Evolutionary conservation across 2,888 invertebrate genomes (phyloP).

Genomic region (Lypha dubia): DNA sequence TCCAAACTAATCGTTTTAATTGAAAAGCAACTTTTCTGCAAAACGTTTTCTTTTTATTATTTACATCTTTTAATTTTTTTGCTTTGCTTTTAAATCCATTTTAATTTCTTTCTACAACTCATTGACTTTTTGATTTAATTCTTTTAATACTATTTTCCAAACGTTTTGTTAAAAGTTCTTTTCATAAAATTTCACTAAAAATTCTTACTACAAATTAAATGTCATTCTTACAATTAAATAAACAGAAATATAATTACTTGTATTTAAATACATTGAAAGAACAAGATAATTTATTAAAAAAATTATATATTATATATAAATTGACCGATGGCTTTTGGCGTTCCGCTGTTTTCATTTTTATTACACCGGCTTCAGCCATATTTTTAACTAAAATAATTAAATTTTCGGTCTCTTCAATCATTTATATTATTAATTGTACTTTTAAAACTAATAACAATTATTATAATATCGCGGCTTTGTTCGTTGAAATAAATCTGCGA

Average conservation of each 20-base stretch:
- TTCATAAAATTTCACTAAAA: conserved; percentile 36
- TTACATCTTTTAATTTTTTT: conserved; percentile 24
- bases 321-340: conserved; percentile 23
- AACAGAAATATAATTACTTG: conserved; percentile 46
- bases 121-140: conserved; percentile 25
- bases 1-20: conserved; percentile 4
- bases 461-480: conserved; percentile 42
- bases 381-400: conserved; percentile 14
- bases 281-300: conserved; percentile 19
- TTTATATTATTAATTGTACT: conserved; percentile 61
- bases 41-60: conserved; percentile 53
- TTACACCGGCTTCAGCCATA: conserved; percentile 28
- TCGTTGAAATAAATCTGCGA: conserved; percentile 38
- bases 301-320: not conserved
- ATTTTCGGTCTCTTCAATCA: conserved; percentile 31
- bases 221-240: conserved; percentile 35
- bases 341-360: conserved; percentile 1
- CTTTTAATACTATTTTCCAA: conserved; percentile 34
- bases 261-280: conserved; percentile 25
- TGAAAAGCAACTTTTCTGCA: conserved; percentile 51
- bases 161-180: conserved; percentile 68
- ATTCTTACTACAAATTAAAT: conserved; percentile 52
- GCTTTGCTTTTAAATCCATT: conserved; percentile 14
- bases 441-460: conserved; percentile 32
- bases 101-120: conserved; percentile 14